phyloP scores from a whole-genome alignment of 2,888 invertebrate genomes.

The Apamea sordens region DNA sequence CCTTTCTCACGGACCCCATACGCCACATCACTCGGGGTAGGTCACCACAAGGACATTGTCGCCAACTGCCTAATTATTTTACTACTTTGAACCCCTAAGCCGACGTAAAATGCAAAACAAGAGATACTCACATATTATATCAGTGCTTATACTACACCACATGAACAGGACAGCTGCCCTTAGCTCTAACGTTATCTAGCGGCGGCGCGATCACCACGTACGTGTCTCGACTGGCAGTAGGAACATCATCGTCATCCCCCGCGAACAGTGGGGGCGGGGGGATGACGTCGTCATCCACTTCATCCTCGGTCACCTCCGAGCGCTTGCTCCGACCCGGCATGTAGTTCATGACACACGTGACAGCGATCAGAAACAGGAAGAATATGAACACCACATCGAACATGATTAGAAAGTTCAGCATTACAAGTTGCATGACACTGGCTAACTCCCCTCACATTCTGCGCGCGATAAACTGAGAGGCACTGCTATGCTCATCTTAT shows the following conservation, averaged over 20 bases:
- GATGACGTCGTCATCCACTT: conserved; percentile 87
- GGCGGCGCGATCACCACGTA: conserved; percentile 89
- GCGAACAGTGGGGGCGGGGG: conserved; percentile 88
- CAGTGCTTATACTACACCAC: conserved; percentile 88
- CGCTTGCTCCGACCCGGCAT: conserved; percentile 91
- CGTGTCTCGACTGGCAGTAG: conserved; percentile 83
- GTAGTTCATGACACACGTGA: conserved; percentile 95
- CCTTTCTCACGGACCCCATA: too few relatives aligned
- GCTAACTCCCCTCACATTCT: conserved; percentile 83
- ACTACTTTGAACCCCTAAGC: background rate
- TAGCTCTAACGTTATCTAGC: conserved; percentile 81
- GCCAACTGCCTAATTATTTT: too few relatives aligned
- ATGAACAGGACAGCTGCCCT: conserved; percentile 88
- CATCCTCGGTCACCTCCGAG: conserved; percentile 88
- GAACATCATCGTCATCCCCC: conserved; percentile 79
- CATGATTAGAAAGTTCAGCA: conserved; percentile 96
- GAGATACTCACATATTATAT: conserved; percentile 82
- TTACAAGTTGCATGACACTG: conserved; percentile 94
- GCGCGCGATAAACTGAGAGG: conserved; percentile 68
- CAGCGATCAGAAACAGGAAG: conserved; percentile 95
- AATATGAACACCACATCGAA: conserved; percentile 97
- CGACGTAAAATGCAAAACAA: background rate
- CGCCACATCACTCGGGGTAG: too few relatives aligned
- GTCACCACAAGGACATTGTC: too few relatives aligned
- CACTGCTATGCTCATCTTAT: conserved; percentile 62